phyloP scores from a whole-genome alignment of 92 coral and sea anemone genomes.

The Porites divaricata region DNA sequence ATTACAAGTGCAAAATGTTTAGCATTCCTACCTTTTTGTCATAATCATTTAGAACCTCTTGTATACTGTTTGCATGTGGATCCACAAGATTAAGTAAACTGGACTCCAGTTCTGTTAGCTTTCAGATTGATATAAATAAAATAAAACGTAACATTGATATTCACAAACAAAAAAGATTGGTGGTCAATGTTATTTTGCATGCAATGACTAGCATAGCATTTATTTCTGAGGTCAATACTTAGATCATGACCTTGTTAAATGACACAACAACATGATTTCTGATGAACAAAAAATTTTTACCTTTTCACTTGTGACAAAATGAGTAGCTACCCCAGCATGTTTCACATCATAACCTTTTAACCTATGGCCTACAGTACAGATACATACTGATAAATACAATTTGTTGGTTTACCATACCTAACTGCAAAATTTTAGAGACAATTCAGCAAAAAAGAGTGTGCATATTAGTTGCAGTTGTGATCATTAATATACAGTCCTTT shows the following conservation, averaged over 20 bases:
- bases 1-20: background rate
- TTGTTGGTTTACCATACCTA: background rate
- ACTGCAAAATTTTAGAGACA: too few relatives aligned
- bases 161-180: background rate
- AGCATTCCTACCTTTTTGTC: constrained; percentile 67
- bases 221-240: too few relatives aligned
- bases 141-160: background rate
- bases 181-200: background rate
- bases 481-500: too few relatives aligned
- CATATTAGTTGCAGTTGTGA: too few relatives aligned
- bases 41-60: constrained; percentile 72
- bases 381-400: background rate
- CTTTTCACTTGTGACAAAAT: constrained; percentile 91
- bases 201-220: background rate
- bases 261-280: too few relatives aligned
- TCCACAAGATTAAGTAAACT: constrained; percentile 69
- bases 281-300: constrained; percentile 26
- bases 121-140: background rate
- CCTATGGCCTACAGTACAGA: constrained; percentile 69
- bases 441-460: too few relatives aligned
- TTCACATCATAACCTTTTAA: constrained; percentile 91
- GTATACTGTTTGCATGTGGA: constrained; percentile 63
- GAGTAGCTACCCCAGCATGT: constrained; percentile 98
- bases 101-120: constrained; percentile 88
- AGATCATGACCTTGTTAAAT: background rate